Evolutionary conservation across 2,797 vertebrate genomes (phyloP).

Genomic region (Coregonus suidteri): DNA sequence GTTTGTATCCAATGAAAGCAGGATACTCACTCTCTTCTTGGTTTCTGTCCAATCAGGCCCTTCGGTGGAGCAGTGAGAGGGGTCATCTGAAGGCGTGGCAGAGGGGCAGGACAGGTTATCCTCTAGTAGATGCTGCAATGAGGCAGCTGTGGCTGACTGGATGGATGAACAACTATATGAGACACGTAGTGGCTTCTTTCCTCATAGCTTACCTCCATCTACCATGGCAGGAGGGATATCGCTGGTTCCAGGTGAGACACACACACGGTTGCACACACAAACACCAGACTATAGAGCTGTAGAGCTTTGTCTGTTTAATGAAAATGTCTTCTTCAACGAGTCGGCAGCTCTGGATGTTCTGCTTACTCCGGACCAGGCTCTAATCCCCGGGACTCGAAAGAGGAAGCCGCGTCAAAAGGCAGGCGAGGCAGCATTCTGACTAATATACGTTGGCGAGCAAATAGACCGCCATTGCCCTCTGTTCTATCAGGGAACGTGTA

Average conservation of each 20-base stretch:
- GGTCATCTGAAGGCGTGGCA: constrained; percentile 73
- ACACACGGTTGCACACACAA: too few relatives aligned
- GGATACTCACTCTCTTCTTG: neutral
- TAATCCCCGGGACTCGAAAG: too few relatives aligned
- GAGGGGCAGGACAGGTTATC: constrained; percentile 70
- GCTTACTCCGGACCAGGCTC: too few relatives aligned
- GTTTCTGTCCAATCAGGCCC: constrained; percentile 49
- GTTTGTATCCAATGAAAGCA: too few relatives aligned
- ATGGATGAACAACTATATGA: constrained; percentile 81
- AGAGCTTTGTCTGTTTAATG: too few relatives aligned
- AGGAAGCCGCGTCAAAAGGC: too few relatives aligned
- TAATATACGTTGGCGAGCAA: too few relatives aligned
- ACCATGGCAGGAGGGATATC: constrained; percentile 77
- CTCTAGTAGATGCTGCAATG: constrained; percentile 72
- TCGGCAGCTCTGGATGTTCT: constrained; percentile 19
- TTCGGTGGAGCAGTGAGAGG: constrained; percentile 65
- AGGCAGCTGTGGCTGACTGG: constrained; percentile 60
- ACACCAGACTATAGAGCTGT: too few relatives aligned
- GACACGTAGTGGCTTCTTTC: constrained; percentile 77
- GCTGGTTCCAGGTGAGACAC: constrained; percentile 71
- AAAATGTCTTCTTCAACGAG: too few relatives aligned
- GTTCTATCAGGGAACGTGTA: neutral
- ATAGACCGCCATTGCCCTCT: too few relatives aligned
- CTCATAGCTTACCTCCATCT: constrained; percentile 76
- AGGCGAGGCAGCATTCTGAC: too few relatives aligned